phyloP scores from a whole-genome alignment of 2,888 invertebrate species.

The Metacarcinus magister region DNA sequence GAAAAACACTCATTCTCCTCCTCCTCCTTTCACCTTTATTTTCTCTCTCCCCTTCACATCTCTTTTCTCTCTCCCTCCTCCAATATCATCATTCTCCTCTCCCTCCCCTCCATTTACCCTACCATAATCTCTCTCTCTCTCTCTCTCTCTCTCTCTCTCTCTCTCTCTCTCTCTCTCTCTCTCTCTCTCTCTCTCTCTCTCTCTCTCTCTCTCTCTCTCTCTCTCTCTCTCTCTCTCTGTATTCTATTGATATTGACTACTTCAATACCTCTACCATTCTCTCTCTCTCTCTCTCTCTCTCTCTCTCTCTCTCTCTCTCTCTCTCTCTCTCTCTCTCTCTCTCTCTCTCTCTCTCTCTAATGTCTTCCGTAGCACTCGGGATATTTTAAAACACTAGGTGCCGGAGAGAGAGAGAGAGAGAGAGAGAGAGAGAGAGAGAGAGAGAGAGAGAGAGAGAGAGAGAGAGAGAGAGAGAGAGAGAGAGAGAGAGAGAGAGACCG shows the following conservation, averaged over 20 bases:
- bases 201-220: background rate
- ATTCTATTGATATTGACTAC: background rate
- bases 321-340: background rate
- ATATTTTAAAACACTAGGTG: background rate
- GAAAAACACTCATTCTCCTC: background rate
- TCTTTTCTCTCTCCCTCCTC: background rate
- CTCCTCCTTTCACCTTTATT: background rate
- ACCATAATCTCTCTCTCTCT: no score
- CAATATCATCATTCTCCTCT: background rate
- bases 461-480: no score
- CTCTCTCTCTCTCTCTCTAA: background rate
- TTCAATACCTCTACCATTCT: no score
- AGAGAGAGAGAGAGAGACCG: no score
- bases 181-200: background rate
- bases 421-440: no score
- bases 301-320: background rate
- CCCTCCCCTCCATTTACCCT: background rate
- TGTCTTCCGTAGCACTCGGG: no score
- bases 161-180: no score
- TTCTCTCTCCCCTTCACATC: background rate
- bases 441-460: no score
- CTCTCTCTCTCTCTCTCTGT: no score
- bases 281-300: background rate
- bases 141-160: no score
- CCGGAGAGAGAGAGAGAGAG: no score